Conservation (phyloP, 2,888 invertebrate species). For the Alcis repandata region DNA sequence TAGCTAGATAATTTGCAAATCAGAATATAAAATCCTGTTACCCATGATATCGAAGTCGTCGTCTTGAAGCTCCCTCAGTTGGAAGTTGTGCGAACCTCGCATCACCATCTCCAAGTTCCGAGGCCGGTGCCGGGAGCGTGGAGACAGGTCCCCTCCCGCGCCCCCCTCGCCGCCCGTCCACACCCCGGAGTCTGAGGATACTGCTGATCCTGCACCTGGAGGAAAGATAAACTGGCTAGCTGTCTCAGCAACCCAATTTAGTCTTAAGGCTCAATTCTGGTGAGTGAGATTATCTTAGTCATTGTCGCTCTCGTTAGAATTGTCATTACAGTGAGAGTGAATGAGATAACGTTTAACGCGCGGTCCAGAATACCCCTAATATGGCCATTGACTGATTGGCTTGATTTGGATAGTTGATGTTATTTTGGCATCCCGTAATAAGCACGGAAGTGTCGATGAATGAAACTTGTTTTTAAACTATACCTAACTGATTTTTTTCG, state of each 20-base stretch:
- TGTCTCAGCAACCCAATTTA: too few species aligned
- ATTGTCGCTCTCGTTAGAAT: too few species aligned
- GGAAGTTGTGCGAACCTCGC: conserved; percentile 91
- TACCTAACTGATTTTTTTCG: too few species aligned
- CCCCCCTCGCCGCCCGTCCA: conserved; percentile 77
- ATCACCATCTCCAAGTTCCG: conserved; percentile 92
- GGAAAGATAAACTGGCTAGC: background rate
- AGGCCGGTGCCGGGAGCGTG: conserved; percentile 83
- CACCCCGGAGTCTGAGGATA: conserved; percentile 89
- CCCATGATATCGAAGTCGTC: conserved; percentile 84
- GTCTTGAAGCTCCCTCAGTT: conserved; percentile 89
- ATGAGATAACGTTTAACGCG: background rate
- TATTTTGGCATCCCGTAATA: too few species aligned
- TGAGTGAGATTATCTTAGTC: too few species aligned
- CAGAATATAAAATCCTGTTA: conserved; percentile 47
- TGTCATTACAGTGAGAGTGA: background rate
- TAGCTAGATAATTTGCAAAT: too few species aligned
- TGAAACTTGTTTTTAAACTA: too few species aligned
- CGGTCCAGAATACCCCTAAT: background rate
- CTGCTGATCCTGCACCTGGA: conserved; percentile 84
- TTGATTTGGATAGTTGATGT: too few species aligned
- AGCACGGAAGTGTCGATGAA: too few species aligned
- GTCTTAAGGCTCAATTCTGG: too few species aligned
- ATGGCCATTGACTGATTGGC: too few species aligned
- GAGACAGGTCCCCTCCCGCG: conserved; percentile 69